These are phyloP conservation scores for Carassius auratus DNA, from an alignment of 2,113 vertebrate species.

Conservation along the genomic window DNA sequence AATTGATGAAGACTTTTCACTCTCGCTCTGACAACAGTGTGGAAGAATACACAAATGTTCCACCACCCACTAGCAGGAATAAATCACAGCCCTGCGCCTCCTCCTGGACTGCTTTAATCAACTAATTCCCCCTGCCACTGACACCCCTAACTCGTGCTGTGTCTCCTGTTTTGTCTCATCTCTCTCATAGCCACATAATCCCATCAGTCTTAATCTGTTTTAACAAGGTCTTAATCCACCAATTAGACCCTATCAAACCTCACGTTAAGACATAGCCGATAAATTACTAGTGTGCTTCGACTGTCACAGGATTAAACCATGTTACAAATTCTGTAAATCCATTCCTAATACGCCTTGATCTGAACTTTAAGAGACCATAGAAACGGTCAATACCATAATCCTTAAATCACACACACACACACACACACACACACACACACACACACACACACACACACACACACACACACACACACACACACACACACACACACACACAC, in stretches of 20 bases:
- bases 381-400: not conserved
- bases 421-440: not conserved
- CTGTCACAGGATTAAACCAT: not conserved
- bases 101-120: slow-evolving; percentile 63
- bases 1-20: slow-evolving; percentile 80
- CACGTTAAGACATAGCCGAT: slow-evolving; percentile 37
- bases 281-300: slow-evolving; percentile 48
- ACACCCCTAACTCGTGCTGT: slow-evolving; percentile 36
- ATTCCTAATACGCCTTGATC: not conserved
- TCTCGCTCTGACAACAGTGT: slow-evolving; percentile 70
- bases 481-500: not conserved
- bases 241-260: slow-evolving; percentile 61
- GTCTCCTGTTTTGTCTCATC: slow-evolving; percentile 11
- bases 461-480: not conserved
- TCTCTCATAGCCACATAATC: slow-evolving; percentile 53
- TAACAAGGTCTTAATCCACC: slow-evolving; percentile 65
- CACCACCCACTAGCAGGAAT: slow-evolving; percentile 76
- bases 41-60: slow-evolving; percentile 73
- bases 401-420: not conserved
- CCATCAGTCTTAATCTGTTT: slow-evolving; percentile 60
- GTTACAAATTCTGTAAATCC: not conserved
- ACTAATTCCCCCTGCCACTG: slow-evolving; percentile 58
- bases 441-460: not conserved
- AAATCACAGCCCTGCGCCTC: slow-evolving; percentile 69
- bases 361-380: not conserved